Evolutionary conservation across 2,888 invertebrate species (phyloP).

Genomic region (Caenorhabditis sp.): DNA sequence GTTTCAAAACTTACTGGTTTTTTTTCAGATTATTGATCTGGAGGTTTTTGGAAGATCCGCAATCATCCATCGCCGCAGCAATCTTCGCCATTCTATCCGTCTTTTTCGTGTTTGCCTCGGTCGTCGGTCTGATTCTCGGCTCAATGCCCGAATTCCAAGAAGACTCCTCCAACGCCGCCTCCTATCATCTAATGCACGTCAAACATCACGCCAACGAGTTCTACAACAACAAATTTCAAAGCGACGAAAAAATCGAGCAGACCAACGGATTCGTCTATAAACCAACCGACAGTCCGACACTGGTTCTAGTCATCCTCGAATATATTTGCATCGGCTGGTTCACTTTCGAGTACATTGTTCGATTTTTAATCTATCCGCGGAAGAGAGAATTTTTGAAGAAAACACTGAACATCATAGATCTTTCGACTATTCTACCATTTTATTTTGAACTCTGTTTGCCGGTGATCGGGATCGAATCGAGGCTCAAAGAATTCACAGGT

Average conservation of each 20-base stretch:
- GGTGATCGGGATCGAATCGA: slow-evolving; percentile 59
- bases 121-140: slow-evolving; percentile 66
- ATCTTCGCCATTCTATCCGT: slow-evolving; percentile 65
- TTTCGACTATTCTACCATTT: slow-evolving; percentile 69
- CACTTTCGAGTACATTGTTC: slow-evolving; percentile 64
- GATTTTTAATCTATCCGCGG: slow-evolving; percentile 62
- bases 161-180: slow-evolving; percentile 59
- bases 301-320: slow-evolving; percentile 57
- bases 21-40: slow-evolving; percentile 60
- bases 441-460: slow-evolving; percentile 65
- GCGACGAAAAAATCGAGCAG: slow-evolving; percentile 26
- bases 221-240: slow-evolving; percentile 31
- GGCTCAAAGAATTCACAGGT: slow-evolving; percentile 67
- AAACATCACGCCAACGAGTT: slow-evolving; percentile 38
- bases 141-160: slow-evolving; percentile 70
- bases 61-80: slow-evolving; percentile 60
- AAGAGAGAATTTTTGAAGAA: slow-evolving; percentile 57
- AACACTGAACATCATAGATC: slow-evolving; percentile 67
- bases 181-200: slow-evolving; percentile 63
- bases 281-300: slow-evolving; percentile 63
- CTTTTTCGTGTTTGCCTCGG: slow-evolving; percentile 67
- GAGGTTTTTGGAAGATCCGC: slow-evolving; percentile 67
- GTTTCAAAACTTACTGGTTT: too few relatives aligned
- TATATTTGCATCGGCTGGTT: slow-evolving; percentile 70
- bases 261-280: slow-evolving; percentile 46